phyloP scores from a whole-genome alignment of 2,113 vertebrate genomes.

The Nyctereutes procyonoides region DNA sequence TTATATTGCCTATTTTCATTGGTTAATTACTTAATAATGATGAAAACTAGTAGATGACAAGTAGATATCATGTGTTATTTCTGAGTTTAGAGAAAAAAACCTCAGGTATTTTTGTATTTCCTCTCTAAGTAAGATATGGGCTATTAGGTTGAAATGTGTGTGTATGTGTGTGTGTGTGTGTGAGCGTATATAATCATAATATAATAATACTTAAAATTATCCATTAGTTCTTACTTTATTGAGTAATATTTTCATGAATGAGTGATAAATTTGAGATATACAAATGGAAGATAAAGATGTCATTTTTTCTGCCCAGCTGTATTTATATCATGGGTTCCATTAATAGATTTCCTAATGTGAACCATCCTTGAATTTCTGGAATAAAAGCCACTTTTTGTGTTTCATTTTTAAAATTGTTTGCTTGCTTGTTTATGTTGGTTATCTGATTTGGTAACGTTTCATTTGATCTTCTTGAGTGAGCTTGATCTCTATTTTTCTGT shows the following conservation, averaged over 20 bases:
- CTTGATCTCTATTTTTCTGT: background rate
- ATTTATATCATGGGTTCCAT: background rate
- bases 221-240: background rate
- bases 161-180: background rate
- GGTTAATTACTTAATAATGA: background rate
- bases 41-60: background rate
- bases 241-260: background rate
- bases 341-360: background rate
- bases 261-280: background rate
- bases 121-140: background rate
- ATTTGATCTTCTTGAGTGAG: background rate
- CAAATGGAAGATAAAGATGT: background rate
- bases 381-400: background rate
- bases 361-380: background rate
- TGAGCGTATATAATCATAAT: background rate
- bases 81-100: background rate
- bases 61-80: background rate
- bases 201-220: background rate
- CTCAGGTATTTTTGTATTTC: background rate
- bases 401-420: background rate
- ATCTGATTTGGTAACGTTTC: background rate
- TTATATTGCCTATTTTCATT: background rate
- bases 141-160: background rate
- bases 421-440: background rate
- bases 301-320: background rate